Evolutionary conservation across 2,797 vertebrate genomes (phyloP).

Genomic region (Lycodopsis pacificus): DNA sequence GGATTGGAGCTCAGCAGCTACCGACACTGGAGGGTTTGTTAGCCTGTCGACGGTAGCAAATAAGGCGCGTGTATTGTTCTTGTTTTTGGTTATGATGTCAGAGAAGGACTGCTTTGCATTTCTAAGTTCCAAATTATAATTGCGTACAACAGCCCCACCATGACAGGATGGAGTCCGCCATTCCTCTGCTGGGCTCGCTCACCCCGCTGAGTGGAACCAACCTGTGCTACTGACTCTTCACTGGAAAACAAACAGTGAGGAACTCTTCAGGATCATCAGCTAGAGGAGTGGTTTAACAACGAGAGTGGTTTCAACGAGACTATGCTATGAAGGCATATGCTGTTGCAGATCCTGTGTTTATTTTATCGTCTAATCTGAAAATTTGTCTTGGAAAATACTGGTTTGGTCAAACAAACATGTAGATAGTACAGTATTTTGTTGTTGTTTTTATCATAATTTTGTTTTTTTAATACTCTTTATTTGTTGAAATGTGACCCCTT

Average conservation of each 20-base stretch:
- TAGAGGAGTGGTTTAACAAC: conserved; percentile 10
- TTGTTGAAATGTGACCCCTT: too few relatives aligned
- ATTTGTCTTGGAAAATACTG: background rate
- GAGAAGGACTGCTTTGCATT: too few relatives aligned
- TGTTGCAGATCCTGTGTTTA: background rate
- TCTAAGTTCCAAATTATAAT: too few relatives aligned
- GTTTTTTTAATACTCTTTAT: too few relatives aligned
- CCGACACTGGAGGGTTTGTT: too few relatives aligned
- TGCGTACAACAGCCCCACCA: conserved; percentile 41
- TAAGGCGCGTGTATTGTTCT: too few relatives aligned
- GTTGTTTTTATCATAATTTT: too few relatives aligned
- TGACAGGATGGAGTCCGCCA: conserved; percentile 69
- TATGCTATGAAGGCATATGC: background rate
- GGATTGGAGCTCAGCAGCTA: too few relatives aligned
- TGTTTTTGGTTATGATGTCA: too few relatives aligned
- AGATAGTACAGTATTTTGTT: background rate
- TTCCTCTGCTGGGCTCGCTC: conserved; percentile 56
- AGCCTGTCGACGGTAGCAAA: too few relatives aligned
- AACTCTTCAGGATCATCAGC: conserved; percentile 31
- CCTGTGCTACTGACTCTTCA: conserved; percentile 44
- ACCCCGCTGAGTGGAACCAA: conserved; percentile 55
- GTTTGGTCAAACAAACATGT: background rate
- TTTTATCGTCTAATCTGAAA: background rate
- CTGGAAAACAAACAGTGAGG: conserved; percentile 26
- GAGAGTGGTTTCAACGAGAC: too few relatives aligned